Evolutionary conservation across 1,140 invertebrate genomes (phyloP), one percentile per base, ranked within the genome.

Genomic region (Eciton burchellii): DNA sequence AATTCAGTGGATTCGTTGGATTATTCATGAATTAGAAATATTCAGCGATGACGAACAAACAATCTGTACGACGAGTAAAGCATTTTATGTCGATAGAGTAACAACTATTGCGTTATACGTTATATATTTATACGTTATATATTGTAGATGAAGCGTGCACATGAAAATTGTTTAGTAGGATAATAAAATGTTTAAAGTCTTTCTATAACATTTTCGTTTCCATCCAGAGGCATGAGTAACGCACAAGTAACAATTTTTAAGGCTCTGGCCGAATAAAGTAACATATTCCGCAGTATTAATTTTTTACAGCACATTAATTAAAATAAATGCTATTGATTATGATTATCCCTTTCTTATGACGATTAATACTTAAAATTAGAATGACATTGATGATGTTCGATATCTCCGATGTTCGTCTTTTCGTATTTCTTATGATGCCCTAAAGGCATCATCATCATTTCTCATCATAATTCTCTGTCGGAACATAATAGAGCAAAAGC

Each of bases 21-120:
- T 92, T 91, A 89, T 92, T 92, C 91, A 92, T 92, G 91, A 93
- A 92, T 93, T 92, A 91, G 90, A 92, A 92, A 92, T 92, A 90
- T 85, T 85, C 88, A 76, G 86, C 81, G 88, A 84, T 84, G 87
- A 88, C 86, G 89, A 89, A 88, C 89, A 92, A 92, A 93, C 91
- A 92, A 91, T 89, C 84, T 89, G 89, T 92, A 92, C 91, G 92
- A 91, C 85, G 87, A 90, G 90, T 91, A 91, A 91, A 92, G 57
- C 65, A 26, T 54, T 65, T 62, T 83, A 82, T 89, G 86, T 86
- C 74, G 82, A 63, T 83, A 87, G 77, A 84, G 82, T 81, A 77
- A 77, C 71, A 79, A 57, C 56, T 82, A 77, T 71, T 45, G n/a
- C 43, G 41, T 29, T 66, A 49, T 79, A 8, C 63, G 54, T 11